Base-by-base conservation (phyloP, 2,113 vertebrate genomes). In the Embiotoca jacksoni region DNA sequence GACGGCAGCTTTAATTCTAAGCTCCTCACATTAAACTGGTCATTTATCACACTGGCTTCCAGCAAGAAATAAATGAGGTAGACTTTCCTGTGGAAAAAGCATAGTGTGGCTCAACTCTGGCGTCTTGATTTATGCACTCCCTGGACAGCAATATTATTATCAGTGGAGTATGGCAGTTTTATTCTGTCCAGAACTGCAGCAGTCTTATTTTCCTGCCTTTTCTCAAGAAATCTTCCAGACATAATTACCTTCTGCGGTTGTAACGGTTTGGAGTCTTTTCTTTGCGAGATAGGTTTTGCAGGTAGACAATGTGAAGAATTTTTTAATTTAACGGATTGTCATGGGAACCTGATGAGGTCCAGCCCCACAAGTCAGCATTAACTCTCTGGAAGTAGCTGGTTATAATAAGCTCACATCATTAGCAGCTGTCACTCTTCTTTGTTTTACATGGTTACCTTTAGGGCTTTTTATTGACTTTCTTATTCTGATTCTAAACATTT, bases 191-290 rank as follows among this genome's bases (percentile, higher is more conserved):
- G n/a, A 58, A 44, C 54, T 13, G 4, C 76, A 58, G 50, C 56
- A 23, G 23, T 41, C 16, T 44, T 30, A 59, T 72, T 57, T 61
- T 37, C 30, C 65, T 69, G 33, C 32, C 23, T 23, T 23, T 53
- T 61, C 35, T 41, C 33, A 47, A 59, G 46, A 75, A 14, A 58
- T 71, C 11, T 57, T 78, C 32, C 57, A 53, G 54, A 16, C 47
- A 33, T 59, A 72, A 86, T 71, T 32, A 80, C 69, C 64, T 64
- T 69, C 84, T 65, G 65, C 63, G 16, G 15, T 60, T 52, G 7
- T 49, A 57, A 46, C 47, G 32, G 64, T 39, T 68, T 32, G 8
- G 30, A 78, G 23, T 56, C 35, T 59, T 60, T 84, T 59, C 31
- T 50, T 69, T 7, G 31, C 58, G 36, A 71, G 84, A 82, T 72